Evolutionary conservation across 2,797 vertebrate species (phyloP).

Genomic region (Muraenolepis orangiensis): DNA sequence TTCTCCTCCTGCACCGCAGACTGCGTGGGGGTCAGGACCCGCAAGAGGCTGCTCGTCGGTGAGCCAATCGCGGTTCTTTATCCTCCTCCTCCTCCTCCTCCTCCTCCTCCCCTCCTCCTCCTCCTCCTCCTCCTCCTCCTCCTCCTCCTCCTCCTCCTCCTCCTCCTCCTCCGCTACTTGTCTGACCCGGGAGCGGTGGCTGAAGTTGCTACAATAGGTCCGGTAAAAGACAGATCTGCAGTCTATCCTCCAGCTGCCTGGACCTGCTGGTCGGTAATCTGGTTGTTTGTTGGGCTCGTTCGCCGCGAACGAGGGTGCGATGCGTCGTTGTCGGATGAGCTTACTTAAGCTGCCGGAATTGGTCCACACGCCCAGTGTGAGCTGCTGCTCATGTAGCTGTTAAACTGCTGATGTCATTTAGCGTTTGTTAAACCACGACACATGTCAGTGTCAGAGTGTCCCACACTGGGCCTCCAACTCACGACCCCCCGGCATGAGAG

Average conservation of each 20-base stretch:
- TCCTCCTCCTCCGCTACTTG: not conserved
- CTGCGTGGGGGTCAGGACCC: slow-evolving; percentile 88
- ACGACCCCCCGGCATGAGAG: not conserved
- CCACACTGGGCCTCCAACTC: too few species aligned
- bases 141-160: not conserved
- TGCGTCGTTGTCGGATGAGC: not conserved
- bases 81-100: not conserved
- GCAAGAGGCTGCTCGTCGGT: slow-evolving; percentile 88
- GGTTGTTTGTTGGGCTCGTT: not conserved
- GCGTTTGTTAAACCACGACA: not conserved
- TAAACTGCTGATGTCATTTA: not conserved
- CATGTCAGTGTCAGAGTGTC: too few species aligned
- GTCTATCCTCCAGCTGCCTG: not conserved
- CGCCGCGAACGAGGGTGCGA: not conserved
- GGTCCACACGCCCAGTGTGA: not conserved
- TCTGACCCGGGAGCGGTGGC: not conserved
- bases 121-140: not conserved
- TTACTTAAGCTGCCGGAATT: not conserved
- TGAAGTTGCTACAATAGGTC: not conserved
- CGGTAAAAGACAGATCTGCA: not conserved
- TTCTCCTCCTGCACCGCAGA: slow-evolving; percentile 91
- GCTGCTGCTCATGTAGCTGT: not conserved
- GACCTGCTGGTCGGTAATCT: not conserved
- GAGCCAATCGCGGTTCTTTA: too few species aligned
- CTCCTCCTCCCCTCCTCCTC: not conserved